Evolutionary conservation across 2,888 invertebrate genomes (phyloP), one percentile per base, ranked within the genome.

Genomic region (Hyppa rectilinea): DNA sequence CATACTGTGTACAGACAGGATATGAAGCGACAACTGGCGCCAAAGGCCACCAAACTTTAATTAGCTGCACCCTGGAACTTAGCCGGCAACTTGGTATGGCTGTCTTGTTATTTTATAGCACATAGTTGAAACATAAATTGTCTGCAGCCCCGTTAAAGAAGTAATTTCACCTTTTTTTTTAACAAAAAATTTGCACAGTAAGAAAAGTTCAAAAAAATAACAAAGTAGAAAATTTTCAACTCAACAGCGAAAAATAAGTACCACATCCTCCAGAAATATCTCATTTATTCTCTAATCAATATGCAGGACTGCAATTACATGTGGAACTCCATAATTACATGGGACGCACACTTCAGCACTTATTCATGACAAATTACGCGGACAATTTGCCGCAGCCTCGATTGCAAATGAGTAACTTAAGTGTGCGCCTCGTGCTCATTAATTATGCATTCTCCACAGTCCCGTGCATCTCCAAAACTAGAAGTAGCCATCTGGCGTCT

Each of bases 11-110:
- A 77, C 80, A 86, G 87, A 81, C 89, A 87, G 87, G 89, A 89
- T 89, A 87, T 87, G 88, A 90, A 88, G 90, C 88, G 91, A 89
- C 90, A 90, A 91, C 88, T 86, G 87, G 79, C 85, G 88, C 86
- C 80, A 79, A 82, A 90, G 89, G 91, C 88, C 85, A 84, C 82
- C 85, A 84, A 90, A 92, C 86, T 92, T 92, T 90, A 92, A 93
- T 92, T 91, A 89, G 86, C 82, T 87, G 82, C 85, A 86, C 88
- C 87, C 87, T 79, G 62, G 79, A 83, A 81, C 77, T 82, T 80
- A 64, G 38, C 31, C 66, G 53, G 59, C 71, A 80, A 68, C 61
- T 77, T 58, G 36, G 71, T 73, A 67, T 64, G 60, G 71, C 70
- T 64, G 70, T 71, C 66, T 69, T 60, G 77, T 80, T 82, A 83